Conservation (phyloP, 2,797 vertebrate species). For the Macroramphosus scolopax region DNA sequence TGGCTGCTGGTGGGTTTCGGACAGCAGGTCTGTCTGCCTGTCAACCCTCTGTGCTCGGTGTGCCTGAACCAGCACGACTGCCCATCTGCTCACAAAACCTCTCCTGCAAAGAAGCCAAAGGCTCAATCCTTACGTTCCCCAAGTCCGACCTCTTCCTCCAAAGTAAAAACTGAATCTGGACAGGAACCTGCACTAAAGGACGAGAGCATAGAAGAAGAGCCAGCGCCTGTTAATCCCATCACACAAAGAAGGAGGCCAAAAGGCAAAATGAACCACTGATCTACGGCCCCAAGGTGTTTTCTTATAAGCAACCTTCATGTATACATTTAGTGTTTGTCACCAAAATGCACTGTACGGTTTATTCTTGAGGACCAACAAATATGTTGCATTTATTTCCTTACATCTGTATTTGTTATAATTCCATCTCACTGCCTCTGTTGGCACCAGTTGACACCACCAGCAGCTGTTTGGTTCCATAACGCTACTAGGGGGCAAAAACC, state of each 20-base stretch:
- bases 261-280: slow-evolving; percentile 11
- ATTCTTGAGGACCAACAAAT: too few species aligned
- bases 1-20: slow-evolving; percentile 95
- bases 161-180: slow-evolving; percentile 46
- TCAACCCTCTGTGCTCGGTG: slow-evolving; percentile 82
- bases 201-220: slow-evolving; percentile 8
- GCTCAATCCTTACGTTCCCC: slow-evolving; percentile 21
- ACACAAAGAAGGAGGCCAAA: slow-evolving; percentile 19
- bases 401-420: too few species aligned
- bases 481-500: too few species aligned
- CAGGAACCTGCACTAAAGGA: slow-evolving; percentile 17
- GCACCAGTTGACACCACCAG: too few species aligned
- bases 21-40: slow-evolving; percentile 91
- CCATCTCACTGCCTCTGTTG: too few species aligned
- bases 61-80: slow-evolving; percentile 90
- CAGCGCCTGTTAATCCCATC: slow-evolving; percentile 5
- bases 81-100: slow-evolving; percentile 76
- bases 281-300: too few species aligned
- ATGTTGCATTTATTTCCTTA: too few species aligned
- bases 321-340: too few species aligned
- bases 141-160: not conserved
- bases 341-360: too few species aligned
- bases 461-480: too few species aligned
- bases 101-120: slow-evolving; percentile 66
- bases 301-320: too few species aligned